phyloP scores from a whole-genome alignment of 2,888 invertebrate species.

The Habrosyne pyritoides region DNA sequence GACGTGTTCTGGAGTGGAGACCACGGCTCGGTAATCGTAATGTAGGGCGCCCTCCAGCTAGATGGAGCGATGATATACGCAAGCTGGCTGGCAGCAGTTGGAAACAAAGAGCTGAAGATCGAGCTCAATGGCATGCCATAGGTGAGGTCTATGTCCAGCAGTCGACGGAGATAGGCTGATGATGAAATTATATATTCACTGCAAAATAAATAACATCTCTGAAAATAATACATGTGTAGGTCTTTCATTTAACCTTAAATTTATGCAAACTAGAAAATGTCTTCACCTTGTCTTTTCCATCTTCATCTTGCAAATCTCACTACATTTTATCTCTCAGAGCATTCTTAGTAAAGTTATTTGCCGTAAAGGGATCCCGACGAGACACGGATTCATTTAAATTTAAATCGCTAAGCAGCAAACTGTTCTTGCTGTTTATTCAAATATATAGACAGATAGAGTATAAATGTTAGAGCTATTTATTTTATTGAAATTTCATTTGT shows the following conservation, averaged over 20 bases:
- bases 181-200: too few relatives aligned
- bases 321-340: not conserved
- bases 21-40: too few relatives aligned
- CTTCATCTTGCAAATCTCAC: not conserved
- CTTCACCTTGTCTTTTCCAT: not conserved
- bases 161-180: too few relatives aligned
- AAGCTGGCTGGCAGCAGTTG: too few relatives aligned
- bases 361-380: not conserved
- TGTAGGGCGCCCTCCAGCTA: too few relatives aligned
- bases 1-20: too few relatives aligned
- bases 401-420: not conserved
- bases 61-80: too few relatives aligned
- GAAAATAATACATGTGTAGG: not conserved
- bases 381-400: not conserved
- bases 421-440: not conserved
- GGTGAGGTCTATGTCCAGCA: too few relatives aligned
- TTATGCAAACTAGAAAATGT: not conserved
- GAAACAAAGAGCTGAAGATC: too few relatives aligned
- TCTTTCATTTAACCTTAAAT: not conserved
- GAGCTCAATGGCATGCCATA: too few relatives aligned
- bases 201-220: too few relatives aligned
- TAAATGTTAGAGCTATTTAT: not conserved
- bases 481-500: too few relatives aligned
- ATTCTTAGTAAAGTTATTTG: not conserved
- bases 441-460: not conserved